Evolutionary conservation across 2,797 vertebrate genomes (phyloP), one percentile per base, ranked within the genome.

Genomic region (Pangasius mekongensis): DNA sequence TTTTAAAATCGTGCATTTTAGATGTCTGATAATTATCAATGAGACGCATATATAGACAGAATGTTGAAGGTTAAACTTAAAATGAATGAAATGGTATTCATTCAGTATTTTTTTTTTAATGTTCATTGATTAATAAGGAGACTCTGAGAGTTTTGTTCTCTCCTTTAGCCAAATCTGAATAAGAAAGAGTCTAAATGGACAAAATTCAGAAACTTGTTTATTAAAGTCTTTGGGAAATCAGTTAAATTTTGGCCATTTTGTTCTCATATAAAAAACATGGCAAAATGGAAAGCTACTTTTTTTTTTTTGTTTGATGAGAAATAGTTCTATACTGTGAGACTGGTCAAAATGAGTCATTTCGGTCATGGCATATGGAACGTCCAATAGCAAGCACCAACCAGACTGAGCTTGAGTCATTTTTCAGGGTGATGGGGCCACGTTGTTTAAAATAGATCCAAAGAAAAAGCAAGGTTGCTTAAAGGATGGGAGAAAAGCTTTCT

Each of bases 391-490:
- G 91, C 90, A 91, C 90, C 89, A 69, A 82, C 90, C 87, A 0
- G 87, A 77, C 92, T 88, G 85, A 62, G 92, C 90, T 91, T 81
- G 20, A 91, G 88, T 91, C 89, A 86, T 92, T 94, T 94, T 94
- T 93, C 93, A 94, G 91, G 89, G 91, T 85, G 92, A 95, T 91
- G 93, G 92, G 43, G 87, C 92, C 94, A 96, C 92, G 94, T 94
- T 93, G 67, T 93, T 92, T 66, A 87, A 82, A 90, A 91, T 87
- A 84, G 89, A 91, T 91, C 87, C 91, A 85, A 76, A 60, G 30
- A 54, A 77, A 84, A 90, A 82, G 85, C 54, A 49, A 73, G 52
- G 74, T 83, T 62, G 89, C 49, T 22, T 33, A 27, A 87, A 73
- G 80, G 76, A 84, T 88, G 58, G 74, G 86, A 84, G 86, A 84